These are phyloP conservation scores for Eolophus roseicapilla DNA, from an alignment of 2,113 vertebrate genomes.

Conservation along the genomic window DNA sequence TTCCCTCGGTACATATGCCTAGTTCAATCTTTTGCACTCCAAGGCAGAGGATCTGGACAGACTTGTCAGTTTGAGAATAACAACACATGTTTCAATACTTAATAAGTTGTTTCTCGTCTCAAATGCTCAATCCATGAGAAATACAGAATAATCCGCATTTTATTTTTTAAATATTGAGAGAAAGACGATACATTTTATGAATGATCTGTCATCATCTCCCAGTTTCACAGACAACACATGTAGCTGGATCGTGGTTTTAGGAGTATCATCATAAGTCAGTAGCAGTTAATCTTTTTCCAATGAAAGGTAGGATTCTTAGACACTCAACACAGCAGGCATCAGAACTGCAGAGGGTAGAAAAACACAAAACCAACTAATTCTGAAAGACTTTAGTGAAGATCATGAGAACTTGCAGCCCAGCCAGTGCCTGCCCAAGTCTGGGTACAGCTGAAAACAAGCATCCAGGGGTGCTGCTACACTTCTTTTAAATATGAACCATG, in stretches of 20 bases:
- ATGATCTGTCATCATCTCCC: background rate
- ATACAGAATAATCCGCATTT: background rate
- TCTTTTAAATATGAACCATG: background rate
- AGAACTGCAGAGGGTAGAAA: background rate
- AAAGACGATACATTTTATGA: background rate
- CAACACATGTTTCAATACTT: background rate
- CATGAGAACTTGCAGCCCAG: background rate
- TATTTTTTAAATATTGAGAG: slow-evolving; percentile 1
- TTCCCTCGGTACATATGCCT: background rate
- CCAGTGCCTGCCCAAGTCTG: background rate
- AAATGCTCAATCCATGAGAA: background rate
- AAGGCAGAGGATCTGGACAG: background rate
- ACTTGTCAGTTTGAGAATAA: background rate
- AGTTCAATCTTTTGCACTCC: background rate
- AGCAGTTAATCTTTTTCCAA: background rate
- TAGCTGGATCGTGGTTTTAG: background rate
- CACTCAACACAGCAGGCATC: background rate
- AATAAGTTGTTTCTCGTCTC: background rate
- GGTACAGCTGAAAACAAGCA: background rate
- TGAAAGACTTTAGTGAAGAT: background rate
- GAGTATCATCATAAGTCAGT: background rate
- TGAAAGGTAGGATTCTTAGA: background rate
- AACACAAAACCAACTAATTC: background rate
- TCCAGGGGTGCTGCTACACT: background rate
- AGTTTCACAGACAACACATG: background rate